phyloP scores from a whole-genome alignment of 2,797 vertebrate genomes.

The Taenioides sp. region DNA sequence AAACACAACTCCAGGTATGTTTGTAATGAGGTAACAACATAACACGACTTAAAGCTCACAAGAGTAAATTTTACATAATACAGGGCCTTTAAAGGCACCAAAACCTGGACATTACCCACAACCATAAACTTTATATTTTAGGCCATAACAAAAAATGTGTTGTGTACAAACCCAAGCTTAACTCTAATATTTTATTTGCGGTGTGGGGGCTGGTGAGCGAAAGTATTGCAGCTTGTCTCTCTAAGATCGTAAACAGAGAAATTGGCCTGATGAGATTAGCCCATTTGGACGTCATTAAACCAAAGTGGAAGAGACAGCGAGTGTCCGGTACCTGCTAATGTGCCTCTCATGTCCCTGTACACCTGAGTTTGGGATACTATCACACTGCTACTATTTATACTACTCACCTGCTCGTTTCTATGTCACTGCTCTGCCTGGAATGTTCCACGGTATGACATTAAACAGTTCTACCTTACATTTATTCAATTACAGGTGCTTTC shows the following conservation, averaged over 20 bases:
- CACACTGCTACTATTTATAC: neutral
- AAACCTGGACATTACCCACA: neutral
- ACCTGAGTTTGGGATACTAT: constrained; percentile 89
- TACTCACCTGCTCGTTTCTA: too few species aligned
- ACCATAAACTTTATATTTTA: neutral
- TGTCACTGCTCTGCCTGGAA: too few species aligned
- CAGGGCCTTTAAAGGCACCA: too few species aligned
- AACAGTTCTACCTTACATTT: too few species aligned
- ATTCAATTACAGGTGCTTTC: too few species aligned
- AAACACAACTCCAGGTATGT: too few species aligned
- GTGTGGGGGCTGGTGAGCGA: neutral
- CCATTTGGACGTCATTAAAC: constrained; percentile 29
- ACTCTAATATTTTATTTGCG: neutral
- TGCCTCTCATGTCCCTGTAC: constrained; percentile 96
- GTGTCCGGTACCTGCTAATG: constrained; percentile 87
- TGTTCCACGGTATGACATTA: too few species aligned
- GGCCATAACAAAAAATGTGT: neutral
- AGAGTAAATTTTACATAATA: too few species aligned
- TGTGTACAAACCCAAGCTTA: neutral
- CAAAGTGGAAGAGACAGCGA: constrained; percentile 16
- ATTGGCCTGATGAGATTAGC: constrained; percentile 38
- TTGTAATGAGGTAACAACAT: too few species aligned
- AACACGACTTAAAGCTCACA: too few species aligned
- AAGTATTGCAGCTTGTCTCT: neutral
- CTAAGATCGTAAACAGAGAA: constrained; percentile 9